Evolutionary conservation across 2,888 invertebrate species (phyloP).

Genomic region (Horisme vitalbata): DNA sequence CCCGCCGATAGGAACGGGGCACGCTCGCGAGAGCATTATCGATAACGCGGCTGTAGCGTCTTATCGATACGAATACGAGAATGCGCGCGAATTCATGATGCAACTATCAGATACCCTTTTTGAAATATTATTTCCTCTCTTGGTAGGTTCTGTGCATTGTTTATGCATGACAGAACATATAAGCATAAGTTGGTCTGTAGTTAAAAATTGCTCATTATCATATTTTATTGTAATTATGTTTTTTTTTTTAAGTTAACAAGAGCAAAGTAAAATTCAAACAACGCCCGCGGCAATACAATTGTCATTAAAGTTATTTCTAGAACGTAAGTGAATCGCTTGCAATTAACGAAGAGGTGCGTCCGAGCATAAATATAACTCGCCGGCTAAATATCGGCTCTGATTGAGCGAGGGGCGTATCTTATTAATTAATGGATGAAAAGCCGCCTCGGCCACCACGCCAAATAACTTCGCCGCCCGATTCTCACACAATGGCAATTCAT

Average conservation of each 20-base stretch:
- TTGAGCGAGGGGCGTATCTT: conserved; percentile 73
- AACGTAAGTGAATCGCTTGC: conserved; percentile 66
- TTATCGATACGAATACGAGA: conserved; percentile 54
- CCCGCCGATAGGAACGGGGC: conserved; percentile 56
- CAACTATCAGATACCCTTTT: conserved; percentile 53
- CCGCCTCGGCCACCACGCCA: conserved; percentile 66
- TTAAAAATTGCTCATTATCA: no score
- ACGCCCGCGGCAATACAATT: conserved; percentile 47
- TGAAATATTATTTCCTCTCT: conserved; percentile 60
- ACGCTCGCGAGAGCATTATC: conserved; percentile 59
- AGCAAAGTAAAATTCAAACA: no score
- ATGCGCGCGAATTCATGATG: conserved; percentile 56
- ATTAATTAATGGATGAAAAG: conserved; percentile 78
- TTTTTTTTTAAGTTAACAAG: no score
- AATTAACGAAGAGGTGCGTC: conserved; percentile 72
- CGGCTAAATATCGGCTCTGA: conserved; percentile 68
- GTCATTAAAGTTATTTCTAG: conserved; percentile 62
- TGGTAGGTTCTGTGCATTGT: conserved; percentile 39
- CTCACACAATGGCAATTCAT: conserved; percentile 77
- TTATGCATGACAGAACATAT: conserved; percentile 32
- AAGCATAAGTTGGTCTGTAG: conserved; percentile 14
- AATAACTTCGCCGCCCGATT: conserved; percentile 63
- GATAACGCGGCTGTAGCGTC: conserved; percentile 53
- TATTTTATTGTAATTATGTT: no score
- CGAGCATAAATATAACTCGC: conserved; percentile 66